Percentiles rank a stretch among this genome's conserved stretches.
Evolutionary conservation across 2,888 invertebrate species (phyloP).

Genomic region (Meteorus colon): DNA sequence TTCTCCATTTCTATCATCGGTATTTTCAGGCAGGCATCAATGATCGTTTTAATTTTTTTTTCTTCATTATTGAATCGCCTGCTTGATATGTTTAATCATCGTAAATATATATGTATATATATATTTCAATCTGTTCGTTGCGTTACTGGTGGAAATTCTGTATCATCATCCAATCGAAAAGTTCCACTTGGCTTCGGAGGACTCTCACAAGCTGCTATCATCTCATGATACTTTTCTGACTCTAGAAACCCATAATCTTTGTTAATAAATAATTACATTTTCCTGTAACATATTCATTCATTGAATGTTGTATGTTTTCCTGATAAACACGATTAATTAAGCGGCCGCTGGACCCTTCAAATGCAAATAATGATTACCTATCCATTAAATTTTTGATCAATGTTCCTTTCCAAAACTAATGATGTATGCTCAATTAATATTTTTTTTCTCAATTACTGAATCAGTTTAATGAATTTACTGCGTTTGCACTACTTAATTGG

Average conservation of each 20-base stretch:
- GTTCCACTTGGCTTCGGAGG: constrained; percentile 78
- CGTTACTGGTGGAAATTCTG: constrained; percentile 88
- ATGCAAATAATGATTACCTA: constrained; percentile 22
- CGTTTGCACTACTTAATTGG: neutral
- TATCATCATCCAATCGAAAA: constrained; percentile 86
- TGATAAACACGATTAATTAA: constrained; percentile 13
- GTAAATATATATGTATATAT: neutral
- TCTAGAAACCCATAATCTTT: constrained; percentile 73
- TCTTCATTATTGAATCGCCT: constrained; percentile 40
- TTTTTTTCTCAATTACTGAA: neutral
- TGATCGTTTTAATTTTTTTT: constrained; percentile 31
- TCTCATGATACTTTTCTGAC: constrained; percentile 83
- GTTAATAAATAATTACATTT: constrained; percentile 23
- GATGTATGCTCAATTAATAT: neutral
- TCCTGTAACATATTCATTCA: neutral
- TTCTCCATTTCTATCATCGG: neutral
- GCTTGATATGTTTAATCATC: constrained; percentile 55
- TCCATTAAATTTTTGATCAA: neutral
- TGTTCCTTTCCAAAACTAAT: too few relatives aligned
- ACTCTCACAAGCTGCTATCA: constrained; percentile 82
- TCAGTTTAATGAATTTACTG: neutral
- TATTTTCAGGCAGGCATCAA: constrained; percentile 6
- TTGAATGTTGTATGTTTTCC: neutral
- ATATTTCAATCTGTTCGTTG: constrained; percentile 76
- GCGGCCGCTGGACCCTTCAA: constrained; percentile 5